Evolutionary conservation across 2,888 invertebrate genomes (phyloP), one percentile per base, ranked within the genome.

Genomic region (Acleris laterana): DNA sequence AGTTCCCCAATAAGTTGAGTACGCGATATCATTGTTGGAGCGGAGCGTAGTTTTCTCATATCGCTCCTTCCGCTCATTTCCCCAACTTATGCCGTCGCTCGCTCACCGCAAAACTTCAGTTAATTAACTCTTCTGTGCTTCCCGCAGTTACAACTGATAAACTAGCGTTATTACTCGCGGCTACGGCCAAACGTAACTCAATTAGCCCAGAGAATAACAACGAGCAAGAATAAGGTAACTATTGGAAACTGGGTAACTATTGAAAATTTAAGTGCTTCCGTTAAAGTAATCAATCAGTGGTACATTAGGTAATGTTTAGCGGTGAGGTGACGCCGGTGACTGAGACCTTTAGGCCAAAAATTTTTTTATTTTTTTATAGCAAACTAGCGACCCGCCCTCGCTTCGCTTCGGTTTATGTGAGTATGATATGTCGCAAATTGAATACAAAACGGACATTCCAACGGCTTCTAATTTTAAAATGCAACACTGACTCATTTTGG

Each of bases 41-140:
- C 69, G 73, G 66, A 46, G 68, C 63, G 67, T 82, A 88, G 81
- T 88, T 89, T 88, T 87, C 85, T 88, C 87, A 88, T 89, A 87
- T 85, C 82, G 80, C 63, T 53, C 76, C 77, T 78, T 77, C 77
- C 76, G 75, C 75, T 75, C 75, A 72, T 79, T 67, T 77, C 73
- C 70, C 75, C 71, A 80, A 83, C 81, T 83, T 82, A 75, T 76
- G 76, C 78, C 75, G 72, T 52, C 60, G 73, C 77, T 75, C 72
- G 63, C 55, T 69, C 74, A 72, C 70, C 71, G 78, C 77, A 75
- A 74, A 87, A 87, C 81, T 89, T 85, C 80, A 80, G 78, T 87
- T 90, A 89, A 90, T 89, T 88, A 90, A 89, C 84, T 87, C 82
- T 74, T 81, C 77, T 76, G 77, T 73, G 76, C 77, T 76, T 70